Conservation (phyloP, 2,797 vertebrate species). For the Anguilla megastoma region DNA sequence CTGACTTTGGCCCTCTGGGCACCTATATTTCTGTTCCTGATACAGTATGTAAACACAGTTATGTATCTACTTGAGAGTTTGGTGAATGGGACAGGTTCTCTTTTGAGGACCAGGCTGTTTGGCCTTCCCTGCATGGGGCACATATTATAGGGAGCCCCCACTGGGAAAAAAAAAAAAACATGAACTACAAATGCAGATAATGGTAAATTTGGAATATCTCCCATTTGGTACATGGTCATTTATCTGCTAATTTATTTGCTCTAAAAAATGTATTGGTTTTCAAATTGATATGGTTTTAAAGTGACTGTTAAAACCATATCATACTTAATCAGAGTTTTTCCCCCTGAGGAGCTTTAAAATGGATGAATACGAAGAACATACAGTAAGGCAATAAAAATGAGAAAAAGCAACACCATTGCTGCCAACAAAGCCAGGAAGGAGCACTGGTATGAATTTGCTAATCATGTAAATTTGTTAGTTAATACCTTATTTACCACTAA, state of each 20-base stretch:
- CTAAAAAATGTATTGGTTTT: not conserved
- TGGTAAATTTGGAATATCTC: not conserved
- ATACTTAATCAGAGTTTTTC: too few species aligned
- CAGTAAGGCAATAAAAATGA: too few species aligned
- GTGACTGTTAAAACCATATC: not conserved
- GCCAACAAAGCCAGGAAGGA: too few species aligned
- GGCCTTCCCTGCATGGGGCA: conserved; percentile 21
- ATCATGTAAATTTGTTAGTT: too few species aligned
- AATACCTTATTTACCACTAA: too few species aligned
- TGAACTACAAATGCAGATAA: not conserved
- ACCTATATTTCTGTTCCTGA: not conserved
- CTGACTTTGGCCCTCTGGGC: not conserved
- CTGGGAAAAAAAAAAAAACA: too few species aligned
- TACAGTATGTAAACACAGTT: not conserved
- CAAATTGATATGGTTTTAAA: not conserved
- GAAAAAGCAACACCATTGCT: too few species aligned
- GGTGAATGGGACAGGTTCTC: not conserved
- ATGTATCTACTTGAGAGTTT: conserved; percentile 4
- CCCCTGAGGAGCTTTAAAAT: too few species aligned
- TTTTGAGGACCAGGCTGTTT: not conserved
- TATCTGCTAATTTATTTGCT: not conserved
- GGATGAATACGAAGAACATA: too few species aligned
- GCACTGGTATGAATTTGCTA: too few species aligned
- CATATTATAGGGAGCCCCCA: conserved; percentile 12
- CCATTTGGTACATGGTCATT: not conserved